A percentile compares a stretch with the other conserved stretches of the same genome.
Evolutionary conservation across 1,140 invertebrate genomes (phyloP).

Genomic region (Dreissena rostriformis): DNA sequence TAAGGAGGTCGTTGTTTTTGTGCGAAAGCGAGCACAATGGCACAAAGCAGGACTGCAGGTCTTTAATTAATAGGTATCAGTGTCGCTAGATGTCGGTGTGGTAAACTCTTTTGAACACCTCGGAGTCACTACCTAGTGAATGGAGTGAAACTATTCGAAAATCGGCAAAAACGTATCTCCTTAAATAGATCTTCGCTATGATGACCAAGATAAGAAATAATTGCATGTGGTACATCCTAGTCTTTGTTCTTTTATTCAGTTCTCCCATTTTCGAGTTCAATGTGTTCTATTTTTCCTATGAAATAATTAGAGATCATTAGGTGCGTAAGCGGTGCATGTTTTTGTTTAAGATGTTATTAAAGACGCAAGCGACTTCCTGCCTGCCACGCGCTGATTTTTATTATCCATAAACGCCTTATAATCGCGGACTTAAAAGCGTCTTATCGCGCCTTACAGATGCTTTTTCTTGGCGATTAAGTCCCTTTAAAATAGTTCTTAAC

Average conservation of each 20-base stretch:
- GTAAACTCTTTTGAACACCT: background rate
- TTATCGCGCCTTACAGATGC: slow-evolving; percentile 12
- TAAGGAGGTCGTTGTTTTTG: no score
- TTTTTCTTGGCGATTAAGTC: background rate
- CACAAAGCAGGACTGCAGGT: background rate
- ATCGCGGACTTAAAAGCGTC: background rate
- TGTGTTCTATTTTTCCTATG: background rate
- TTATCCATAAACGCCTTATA: background rate
- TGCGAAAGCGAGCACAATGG: no score
- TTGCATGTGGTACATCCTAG: slow-evolving; percentile 20
- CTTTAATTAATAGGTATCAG: slow-evolving; percentile 38
- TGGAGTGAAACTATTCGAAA: background rate
- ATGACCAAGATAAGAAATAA: background rate
- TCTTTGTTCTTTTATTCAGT: slow-evolving; percentile 1
- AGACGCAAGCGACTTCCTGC: slow-evolving; percentile 5
- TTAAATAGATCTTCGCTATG: background rate
- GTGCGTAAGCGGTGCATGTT: slow-evolving; percentile 20
- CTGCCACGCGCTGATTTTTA: slow-evolving; percentile 16
- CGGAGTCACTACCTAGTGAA: background rate
- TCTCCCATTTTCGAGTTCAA: background rate
- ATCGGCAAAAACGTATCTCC: background rate
- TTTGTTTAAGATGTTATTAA: background rate
- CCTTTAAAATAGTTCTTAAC: slow-evolving; percentile 12
- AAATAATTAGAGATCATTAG: slow-evolving; percentile 36
- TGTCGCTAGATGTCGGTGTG: slow-evolving; percentile 6